phyloP scores from a whole-genome alignment of 2,113 vertebrate genomes.

The Scomber colias region DNA sequence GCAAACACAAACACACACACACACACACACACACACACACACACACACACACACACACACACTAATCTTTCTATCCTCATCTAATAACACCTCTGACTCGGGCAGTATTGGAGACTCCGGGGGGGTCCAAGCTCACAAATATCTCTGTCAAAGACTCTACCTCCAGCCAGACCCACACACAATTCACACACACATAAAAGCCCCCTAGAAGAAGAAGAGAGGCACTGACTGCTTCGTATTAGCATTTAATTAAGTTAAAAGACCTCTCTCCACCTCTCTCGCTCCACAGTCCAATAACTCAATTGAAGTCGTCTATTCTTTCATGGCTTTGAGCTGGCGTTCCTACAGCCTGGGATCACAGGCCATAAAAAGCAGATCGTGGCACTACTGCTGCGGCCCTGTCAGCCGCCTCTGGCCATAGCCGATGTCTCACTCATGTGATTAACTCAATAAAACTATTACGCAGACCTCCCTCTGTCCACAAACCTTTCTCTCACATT shows the following conservation, averaged over 20 bases:
- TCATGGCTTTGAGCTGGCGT: slow-evolving; percentile 73
- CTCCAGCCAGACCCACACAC: slow-evolving; percentile 49
- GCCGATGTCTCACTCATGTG: slow-evolving; percentile 70
- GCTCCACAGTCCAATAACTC: slow-evolving; percentile 69
- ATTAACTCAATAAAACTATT: slow-evolving; percentile 85
- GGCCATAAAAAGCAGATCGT: slow-evolving; percentile 53
- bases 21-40: slow-evolving; percentile 17
- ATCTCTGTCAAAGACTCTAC: slow-evolving; percentile 37
- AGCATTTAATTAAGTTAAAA: slow-evolving; percentile 86
- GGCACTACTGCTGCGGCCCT: slow-evolving; percentile 16
- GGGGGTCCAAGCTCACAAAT: slow-evolving; percentile 55
- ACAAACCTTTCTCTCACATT: slow-evolving; percentile 21
- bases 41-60: slow-evolving; percentile 37
- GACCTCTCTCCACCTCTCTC: slow-evolving; percentile 47
- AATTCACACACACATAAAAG: slow-evolving; percentile 52
- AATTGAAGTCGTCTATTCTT: slow-evolving; percentile 82
- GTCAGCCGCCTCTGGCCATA: slow-evolving; percentile 71
- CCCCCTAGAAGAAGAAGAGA: slow-evolving; percentile 55
- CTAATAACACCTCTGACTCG: slow-evolving; percentile 68
- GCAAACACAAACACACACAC: slow-evolving; percentile 11
- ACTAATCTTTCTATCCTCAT: slow-evolving; percentile 60
- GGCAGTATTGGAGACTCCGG: slow-evolving; percentile 44
- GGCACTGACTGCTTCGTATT: slow-evolving; percentile 85
- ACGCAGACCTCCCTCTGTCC: slow-evolving; percentile 45
- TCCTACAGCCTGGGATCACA: slow-evolving; percentile 70